Evolutionary conservation across 2,888 invertebrate genomes (phyloP), one percentile per base, ranked within the genome.

Genomic region (Azorinus chamasolen): DNA sequence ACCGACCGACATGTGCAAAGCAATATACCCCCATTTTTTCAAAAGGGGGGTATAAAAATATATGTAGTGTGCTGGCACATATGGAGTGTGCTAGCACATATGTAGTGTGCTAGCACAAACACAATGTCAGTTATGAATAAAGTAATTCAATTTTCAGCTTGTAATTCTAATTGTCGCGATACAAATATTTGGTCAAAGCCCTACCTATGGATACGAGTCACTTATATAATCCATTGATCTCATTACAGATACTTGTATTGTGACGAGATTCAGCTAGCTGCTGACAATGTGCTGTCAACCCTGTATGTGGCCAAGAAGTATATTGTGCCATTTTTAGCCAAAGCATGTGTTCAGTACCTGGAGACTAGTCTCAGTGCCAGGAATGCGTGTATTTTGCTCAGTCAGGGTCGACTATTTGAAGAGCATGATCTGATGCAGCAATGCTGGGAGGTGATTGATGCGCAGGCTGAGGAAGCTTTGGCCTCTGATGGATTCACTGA

Each of bases 281-380:
- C 98, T 55, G 98, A 98, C 93, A 98, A 97, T 82, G 98, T 99
- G 65, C 94, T 99, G 89, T 97, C 98, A 79, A 98, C 98, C 16
- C 94, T 99, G 48, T 98, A 99, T 93, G 98, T 97, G 73, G 98
- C 98, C 71, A 98, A 99, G 94, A 99, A 99, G 93, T 99, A 99
- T 93, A 97, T 98, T 90, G 97, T 99, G 68, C 98, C 98, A 62
- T 97, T 97, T 94, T 94, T 99, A 93, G 98, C 98, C 57, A 95
- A 96, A 83, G 97, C 97, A 45, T 99, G 98, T 94, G 98, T 99
- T 84, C 96, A 96, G 94, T 99, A 96, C 94, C 95, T 99, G 92
- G 98, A 98, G 94, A 97, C 97, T 86, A 98, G 97, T 94, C 95
- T 99, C 84, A 98, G 97, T 86, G 98, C 98, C 87, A 97, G 97